phyloP scores from a whole-genome alignment of 2,888 invertebrate species.

The Clivina fossor region DNA sequence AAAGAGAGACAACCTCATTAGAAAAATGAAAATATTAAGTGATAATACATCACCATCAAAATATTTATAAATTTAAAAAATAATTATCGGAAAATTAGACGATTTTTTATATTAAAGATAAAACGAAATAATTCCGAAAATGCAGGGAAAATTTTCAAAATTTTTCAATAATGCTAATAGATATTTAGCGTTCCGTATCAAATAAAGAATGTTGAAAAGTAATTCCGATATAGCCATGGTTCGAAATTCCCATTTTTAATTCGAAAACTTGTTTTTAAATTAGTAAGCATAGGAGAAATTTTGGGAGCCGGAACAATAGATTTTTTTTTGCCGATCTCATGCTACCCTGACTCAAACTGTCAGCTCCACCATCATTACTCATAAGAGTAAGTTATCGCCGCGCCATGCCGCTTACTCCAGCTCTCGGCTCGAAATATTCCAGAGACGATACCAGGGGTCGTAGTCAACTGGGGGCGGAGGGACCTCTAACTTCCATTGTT shows the following conservation, averaged over 20 bases:
- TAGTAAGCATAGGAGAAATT: slow-evolving; percentile 20
- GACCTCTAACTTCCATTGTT: slow-evolving; percentile 50
- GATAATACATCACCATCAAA: too few species aligned
- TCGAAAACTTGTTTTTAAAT: slow-evolving; percentile 24
- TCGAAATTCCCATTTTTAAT: slow-evolving; percentile 17
- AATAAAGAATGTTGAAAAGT: too few species aligned
- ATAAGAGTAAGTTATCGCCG: slow-evolving; percentile 50
- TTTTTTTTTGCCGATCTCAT: slow-evolving; percentile 51
- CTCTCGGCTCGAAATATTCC: slow-evolving; percentile 49
- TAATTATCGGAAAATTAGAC: too few species aligned
- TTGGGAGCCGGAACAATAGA: slow-evolving; percentile 20
- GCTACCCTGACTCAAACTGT: slow-evolving; percentile 48
- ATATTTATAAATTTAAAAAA: too few species aligned
- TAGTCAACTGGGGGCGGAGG: slow-evolving; percentile 36
- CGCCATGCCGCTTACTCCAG: too few species aligned
- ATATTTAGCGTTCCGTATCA: too few species aligned
- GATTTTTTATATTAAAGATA: too few species aligned
- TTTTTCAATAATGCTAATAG: too few species aligned
- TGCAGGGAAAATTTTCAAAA: too few species aligned
- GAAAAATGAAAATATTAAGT: too few species aligned
- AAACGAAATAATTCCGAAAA: too few species aligned
- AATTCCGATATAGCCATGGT: background rate
- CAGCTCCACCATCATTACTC: slow-evolving; percentile 52
- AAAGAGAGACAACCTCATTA: too few species aligned
- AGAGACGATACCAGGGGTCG: slow-evolving; percentile 41